Base-by-base conservation (phyloP, 1,140 invertebrate genomes). In the Varroa destructor region DNA sequence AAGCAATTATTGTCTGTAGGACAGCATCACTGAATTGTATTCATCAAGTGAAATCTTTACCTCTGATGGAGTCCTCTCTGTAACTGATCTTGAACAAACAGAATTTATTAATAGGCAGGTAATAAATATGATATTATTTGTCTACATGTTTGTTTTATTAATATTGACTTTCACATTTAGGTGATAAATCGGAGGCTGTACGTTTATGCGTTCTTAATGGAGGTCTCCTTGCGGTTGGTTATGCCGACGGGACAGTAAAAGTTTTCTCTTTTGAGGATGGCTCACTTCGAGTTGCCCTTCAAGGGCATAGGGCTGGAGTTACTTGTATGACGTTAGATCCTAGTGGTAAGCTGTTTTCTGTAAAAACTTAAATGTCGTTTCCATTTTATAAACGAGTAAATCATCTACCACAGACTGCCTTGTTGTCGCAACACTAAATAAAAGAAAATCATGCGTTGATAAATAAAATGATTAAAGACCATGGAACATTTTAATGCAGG, bases 221-320 rank as follows among this genome's bases (percentile, higher is more conserved):
- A 57, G 81, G 85, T 72, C 85, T 88, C 73, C 80, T 98, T 75
- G 93, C 93, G 25, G 90, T 89, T 61, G 96, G 94, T 10, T 97
- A 96, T 80, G 81, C 84, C 4, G 90, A 97, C 84, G 95, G 95
- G 8, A 86, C 85, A 71, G 83, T 98, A 0, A 87, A 88, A 79
- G 83, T 93, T 1, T 97, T 89, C 77, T 76, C 80, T 71, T 71
- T 81, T 72, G 81, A 80, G 73, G 61, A 73, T 14, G 85, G 83
- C 75, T 88, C 90, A 77, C 80, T 85, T 75, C 81, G 86, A 37
- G 87, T 89, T 76, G 86, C 87, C 25, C 91, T 97, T 80, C 84
- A 87, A 74, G 91, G 95, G 36, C 95, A 99, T 81, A 87, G 87
- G 79, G 88, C 88, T 64, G 86, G 87, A 56, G 85, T 98, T 1